Evolutionary conservation across 1,140 invertebrate genomes (phyloP), one percentile per base, ranked within the genome.

Genomic region (Caerostris extrusa): DNA sequence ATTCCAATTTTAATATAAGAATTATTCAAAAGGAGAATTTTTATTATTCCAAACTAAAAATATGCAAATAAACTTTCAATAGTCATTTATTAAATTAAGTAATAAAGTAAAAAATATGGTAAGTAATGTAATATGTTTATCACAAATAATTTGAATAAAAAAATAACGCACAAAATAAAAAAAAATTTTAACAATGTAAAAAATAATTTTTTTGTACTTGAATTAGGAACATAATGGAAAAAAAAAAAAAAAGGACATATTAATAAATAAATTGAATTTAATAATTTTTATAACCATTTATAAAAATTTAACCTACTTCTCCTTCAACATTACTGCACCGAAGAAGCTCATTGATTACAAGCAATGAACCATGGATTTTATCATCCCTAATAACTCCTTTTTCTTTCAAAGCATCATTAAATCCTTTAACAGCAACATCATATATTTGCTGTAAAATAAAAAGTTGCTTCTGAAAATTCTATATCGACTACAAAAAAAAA

Each of bases 321-420:
- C 98, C 99, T 82, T 97, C 97, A 3, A 98, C 97, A 96, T 99
- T 99, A 82, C 98, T 98, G 95, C 98, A 99, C 94, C 99, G 96
- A 3, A 99, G 96, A 0, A 99, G 96, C 96, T 99, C 99, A 96
- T 99, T 99, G 3, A 99, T 96, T 14, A 99, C 98, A 14, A 99
- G 96, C 1, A 99, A 96, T 2, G 98, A 98, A 14, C 99, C 98
- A 96, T 99, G 99, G 55, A 98, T 97, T 95, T 98, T 97, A 95
- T 99, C 99, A 95, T 99, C 99, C 95, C 97, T 97, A 7, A 97
- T 98, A 90, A 98, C 97, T 34, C 98, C 98, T 95, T 97, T 97
- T 89, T 95, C 95, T 91, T 91, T 95, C 14, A 93, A 14, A 57
- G 67, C 82, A 34, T 98, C 98, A 94, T 97, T 97, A 95, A 99